Evolutionary conservation across 2,113 vertebrate genomes (phyloP).

Genomic region (Dermatemys mawii): DNA sequence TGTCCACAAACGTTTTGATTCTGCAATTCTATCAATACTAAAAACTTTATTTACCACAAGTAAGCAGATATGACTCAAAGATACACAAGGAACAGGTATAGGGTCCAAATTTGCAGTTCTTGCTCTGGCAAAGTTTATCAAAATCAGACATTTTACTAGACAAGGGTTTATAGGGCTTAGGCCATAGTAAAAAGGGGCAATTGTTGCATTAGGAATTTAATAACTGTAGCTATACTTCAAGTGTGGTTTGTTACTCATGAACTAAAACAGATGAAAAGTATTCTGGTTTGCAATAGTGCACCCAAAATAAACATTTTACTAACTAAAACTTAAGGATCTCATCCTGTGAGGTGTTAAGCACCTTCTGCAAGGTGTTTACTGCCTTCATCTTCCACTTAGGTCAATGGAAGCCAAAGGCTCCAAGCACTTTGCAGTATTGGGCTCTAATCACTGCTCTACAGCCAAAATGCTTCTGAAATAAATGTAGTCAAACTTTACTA

Average conservation of each 20-base stretch:
- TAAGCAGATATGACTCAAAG: neutral
- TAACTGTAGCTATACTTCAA: neutral
- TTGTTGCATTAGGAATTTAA: neutral
- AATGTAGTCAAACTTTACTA: no score
- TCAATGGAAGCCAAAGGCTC: neutral
- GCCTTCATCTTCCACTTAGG: neutral
- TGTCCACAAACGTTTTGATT: neutral
- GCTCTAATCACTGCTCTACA: no score
- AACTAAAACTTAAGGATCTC: neutral
- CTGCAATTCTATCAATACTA: neutral
- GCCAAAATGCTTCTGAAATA: no score
- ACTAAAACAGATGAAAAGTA: neutral
- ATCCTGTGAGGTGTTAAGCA: neutral
- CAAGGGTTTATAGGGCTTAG: neutral
- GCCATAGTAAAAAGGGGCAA: neutral
- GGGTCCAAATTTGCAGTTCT: neutral
- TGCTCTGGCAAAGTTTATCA: neutral
- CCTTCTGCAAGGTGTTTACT: neutral
- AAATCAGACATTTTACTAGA: neutral
- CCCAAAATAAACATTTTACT: neutral
- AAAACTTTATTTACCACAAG: neutral
- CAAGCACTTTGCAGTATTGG: neutral
- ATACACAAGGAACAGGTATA: neutral
- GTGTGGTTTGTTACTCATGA: neutral
- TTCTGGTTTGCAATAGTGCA: neutral